Percentiles rank a stretch among this genome's conserved stretches.
phyloP scores from a whole-genome alignment of 2,888 invertebrate genomes.

The Lagria hirta region DNA sequence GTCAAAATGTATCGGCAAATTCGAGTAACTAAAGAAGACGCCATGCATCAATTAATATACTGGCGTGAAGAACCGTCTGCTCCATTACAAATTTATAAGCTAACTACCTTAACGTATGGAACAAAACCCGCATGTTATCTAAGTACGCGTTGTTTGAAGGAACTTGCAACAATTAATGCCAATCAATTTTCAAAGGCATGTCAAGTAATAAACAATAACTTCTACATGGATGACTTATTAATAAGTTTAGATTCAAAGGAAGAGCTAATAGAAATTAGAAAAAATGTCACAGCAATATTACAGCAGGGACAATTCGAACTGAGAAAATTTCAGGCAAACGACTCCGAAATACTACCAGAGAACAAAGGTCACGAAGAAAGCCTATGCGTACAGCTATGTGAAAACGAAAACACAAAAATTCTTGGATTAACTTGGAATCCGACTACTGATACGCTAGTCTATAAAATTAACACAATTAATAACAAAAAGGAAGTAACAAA shows the following conservation, averaged over 20 bases:
- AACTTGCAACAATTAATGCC: conserved; percentile 8
- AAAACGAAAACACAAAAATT: conserved; percentile 3
- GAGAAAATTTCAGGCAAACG: conserved; percentile 18
- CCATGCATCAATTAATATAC: conserved; percentile 14
- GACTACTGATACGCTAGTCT: conserved; percentile 4
- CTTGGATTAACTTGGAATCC: conserved; percentile 7
- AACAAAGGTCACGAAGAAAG: background rate
- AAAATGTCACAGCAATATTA: conserved; percentile 12
- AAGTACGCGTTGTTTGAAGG: conserved; percentile 10
- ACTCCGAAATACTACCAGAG: background rate
- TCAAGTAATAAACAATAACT: conserved; percentile 8
- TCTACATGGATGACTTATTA: conserved; percentile 20
- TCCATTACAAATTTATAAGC: conserved; percentile 5
- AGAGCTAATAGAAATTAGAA: conserved; percentile 6
- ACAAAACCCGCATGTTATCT: conserved; percentile 6
- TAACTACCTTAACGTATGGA: conserved; percentile 22
- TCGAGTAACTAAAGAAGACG: conserved; percentile 1
- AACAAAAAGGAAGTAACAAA: conserved; percentile 3
- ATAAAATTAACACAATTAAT: background rate
- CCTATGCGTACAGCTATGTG: conserved; percentile 1
- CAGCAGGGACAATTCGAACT: conserved; percentile 16
- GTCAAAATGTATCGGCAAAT: conserved; percentile 22
- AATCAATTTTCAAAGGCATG: conserved; percentile 1
- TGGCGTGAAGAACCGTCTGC: conserved; percentile 15
- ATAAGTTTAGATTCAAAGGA: conserved; percentile 13